phyloP scores from a whole-genome alignment of 2,113 vertebrate genomes.

The Oryzias melastigma region DNA sequence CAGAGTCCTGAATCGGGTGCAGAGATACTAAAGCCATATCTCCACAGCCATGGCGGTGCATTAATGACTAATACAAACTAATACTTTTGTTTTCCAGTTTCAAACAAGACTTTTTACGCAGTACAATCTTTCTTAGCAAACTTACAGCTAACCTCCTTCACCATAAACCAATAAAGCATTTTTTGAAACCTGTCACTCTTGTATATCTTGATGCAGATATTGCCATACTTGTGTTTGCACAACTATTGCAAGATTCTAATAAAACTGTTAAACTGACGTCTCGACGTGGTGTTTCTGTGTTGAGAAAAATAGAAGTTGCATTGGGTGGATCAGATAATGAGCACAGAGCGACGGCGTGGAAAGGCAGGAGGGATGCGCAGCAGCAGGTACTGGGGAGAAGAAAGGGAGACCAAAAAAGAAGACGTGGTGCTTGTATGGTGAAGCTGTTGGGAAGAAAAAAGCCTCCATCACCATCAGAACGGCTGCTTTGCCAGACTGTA shows the following conservation, averaged over 20 bases:
- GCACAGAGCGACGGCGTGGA: conserved; percentile 30
- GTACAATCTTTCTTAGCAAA: conserved; percentile 76
- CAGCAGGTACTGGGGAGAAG: conserved; percentile 19
- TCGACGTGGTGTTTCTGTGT: conserved; percentile 8
- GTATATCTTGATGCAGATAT: conserved; percentile 79
- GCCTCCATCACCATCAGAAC: conserved; percentile 61
- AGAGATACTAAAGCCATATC: conserved; percentile 77
- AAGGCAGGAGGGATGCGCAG: conserved; percentile 37
- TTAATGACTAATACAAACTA: conserved; percentile 62
- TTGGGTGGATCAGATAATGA: conserved; percentile 47
- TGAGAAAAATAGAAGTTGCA: conserved; percentile 35
- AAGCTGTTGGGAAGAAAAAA: conserved; percentile 55
- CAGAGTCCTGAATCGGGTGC: conserved; percentile 51
- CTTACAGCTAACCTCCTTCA: conserved; percentile 64
- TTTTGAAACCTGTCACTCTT: conserved; percentile 68
- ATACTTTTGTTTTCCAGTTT: conserved; percentile 48
- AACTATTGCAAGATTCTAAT: conserved; percentile 80
- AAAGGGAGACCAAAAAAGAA: conserved; percentile 25
- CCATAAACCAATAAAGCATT: conserved; percentile 62
- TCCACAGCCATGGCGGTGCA: conserved; percentile 65
- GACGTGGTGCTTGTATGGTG: conserved; percentile 47
- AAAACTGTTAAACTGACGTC: conserved; percentile 68
- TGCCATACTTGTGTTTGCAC: conserved; percentile 80
- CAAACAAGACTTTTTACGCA: conserved; percentile 69
- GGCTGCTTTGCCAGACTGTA: conserved; percentile 67